phyloP scores from a whole-genome alignment of 1,140 invertebrate species.

The Drosophila gunungcola region DNA sequence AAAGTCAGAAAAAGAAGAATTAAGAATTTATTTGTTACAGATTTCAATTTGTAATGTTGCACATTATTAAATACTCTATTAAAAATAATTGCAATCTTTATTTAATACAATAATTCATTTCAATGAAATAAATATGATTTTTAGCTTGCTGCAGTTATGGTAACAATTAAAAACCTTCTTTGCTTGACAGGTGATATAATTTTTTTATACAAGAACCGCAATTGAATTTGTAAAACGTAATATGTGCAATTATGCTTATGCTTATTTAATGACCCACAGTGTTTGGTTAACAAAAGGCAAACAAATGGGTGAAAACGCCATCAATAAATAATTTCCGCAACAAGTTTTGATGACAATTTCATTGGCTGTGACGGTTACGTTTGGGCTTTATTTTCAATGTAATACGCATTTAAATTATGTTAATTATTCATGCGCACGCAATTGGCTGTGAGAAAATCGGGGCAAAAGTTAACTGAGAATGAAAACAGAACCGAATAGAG shows the following conservation, averaged over 20 bases:
- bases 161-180: no score
- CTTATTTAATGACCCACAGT: constrained; percentile 57
- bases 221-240: constrained; percentile 33
- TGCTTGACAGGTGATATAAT: background rate
- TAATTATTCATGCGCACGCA: constrained; percentile 55
- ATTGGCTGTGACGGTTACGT: constrained; percentile 36
- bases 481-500: constrained; percentile 21
- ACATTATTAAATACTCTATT: no score
- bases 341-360: constrained; percentile 62
- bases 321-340: constrained; percentile 76
- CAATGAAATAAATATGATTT: no score
- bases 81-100: no score
- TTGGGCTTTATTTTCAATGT: constrained; percentile 11
- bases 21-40: no score
- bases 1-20: no score
- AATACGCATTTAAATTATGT: constrained; percentile 54
- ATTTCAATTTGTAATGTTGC: no score
- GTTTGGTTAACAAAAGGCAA: constrained; percentile 30
- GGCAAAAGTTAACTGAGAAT: background rate
- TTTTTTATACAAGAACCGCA: constrained; percentile 6
- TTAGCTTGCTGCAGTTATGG: no score
- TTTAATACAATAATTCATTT: no score
- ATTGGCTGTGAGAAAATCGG: constrained; percentile 20
- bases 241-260: constrained; percentile 65
- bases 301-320: constrained; percentile 33